Evolutionary conservation across 2,797 vertebrate species (phyloP).

Genomic region (Tragelaphus eurycerus): DNA sequence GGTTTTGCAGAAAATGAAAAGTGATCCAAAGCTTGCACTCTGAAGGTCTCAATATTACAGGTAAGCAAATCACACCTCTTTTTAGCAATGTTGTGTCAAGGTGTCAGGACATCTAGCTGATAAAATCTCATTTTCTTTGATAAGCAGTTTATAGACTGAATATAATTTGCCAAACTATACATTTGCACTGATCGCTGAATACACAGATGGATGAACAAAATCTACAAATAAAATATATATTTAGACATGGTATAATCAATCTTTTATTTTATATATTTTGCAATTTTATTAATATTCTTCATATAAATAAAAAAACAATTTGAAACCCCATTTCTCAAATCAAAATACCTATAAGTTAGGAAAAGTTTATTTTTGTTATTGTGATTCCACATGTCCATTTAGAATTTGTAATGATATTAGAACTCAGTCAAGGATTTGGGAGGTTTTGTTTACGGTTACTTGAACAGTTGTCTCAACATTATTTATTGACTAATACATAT

Average conservation of each 20-base stretch:
- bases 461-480: neutral
- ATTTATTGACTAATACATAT: neutral
- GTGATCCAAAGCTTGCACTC: neutral
- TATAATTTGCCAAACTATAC: neutral
- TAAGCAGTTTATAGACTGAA: neutral
- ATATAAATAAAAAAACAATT: neutral
- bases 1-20: slow-evolving; percentile 5
- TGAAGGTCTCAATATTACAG: neutral
- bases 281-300: slow-evolving; percentile 9
- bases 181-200: neutral
- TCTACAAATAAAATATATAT: neutral
- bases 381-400: neutral
- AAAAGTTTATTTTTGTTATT: neutral
- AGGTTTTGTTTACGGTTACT: neutral
- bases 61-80: neutral
- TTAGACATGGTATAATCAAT: neutral
- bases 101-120: neutral
- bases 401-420: slow-evolving; percentile 25
- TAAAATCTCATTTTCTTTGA: neutral
- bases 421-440: neutral
- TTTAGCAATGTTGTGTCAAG: neutral
- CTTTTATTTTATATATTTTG: neutral
- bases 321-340: slow-evolving; percentile 17
- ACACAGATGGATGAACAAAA: neutral
- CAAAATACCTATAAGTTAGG: neutral